Conservation (phyloP, 2,888 invertebrate genomes). For the Morinoia aosen region DNA sequence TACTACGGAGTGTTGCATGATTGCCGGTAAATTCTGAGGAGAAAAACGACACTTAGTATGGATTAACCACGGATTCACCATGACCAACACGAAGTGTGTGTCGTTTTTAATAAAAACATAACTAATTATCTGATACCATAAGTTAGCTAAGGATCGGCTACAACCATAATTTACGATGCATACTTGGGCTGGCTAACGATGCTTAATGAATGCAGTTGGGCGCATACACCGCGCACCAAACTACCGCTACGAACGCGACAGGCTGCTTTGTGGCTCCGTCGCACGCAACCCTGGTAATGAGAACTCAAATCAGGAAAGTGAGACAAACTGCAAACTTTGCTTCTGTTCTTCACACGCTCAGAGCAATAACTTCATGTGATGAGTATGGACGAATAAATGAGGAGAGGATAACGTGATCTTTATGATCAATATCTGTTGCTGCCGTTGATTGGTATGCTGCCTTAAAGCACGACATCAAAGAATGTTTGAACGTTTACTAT, state of each 20-base stretch:
- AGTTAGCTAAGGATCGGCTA: not conserved
- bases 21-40: not conserved
- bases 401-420: not conserved
- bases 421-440: not conserved
- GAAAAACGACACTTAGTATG: not conserved
- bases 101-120: conserved; percentile 38
- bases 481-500: not conserved
- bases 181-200: conserved; percentile 45
- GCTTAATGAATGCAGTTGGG: conserved; percentile 44
- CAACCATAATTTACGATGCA: conserved; percentile 17
- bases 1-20: not conserved
- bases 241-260: conserved; percentile 42
- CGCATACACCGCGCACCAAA: not conserved
- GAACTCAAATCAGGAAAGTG: not conserved
- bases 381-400: not conserved
- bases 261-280: not conserved
- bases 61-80: not conserved
- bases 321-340: not conserved
- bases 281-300: conserved; percentile 8
- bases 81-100: not conserved
- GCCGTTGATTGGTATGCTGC: not conserved
- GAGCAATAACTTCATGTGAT: not conserved
- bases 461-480: not conserved
- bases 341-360: not conserved
- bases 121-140: conserved; percentile 36